These are phyloP conservation scores for Chamaetylas fuelleborni DNA, from an alignment of 2,113 vertebrate genomes.

Conservation along the genomic window DNA sequence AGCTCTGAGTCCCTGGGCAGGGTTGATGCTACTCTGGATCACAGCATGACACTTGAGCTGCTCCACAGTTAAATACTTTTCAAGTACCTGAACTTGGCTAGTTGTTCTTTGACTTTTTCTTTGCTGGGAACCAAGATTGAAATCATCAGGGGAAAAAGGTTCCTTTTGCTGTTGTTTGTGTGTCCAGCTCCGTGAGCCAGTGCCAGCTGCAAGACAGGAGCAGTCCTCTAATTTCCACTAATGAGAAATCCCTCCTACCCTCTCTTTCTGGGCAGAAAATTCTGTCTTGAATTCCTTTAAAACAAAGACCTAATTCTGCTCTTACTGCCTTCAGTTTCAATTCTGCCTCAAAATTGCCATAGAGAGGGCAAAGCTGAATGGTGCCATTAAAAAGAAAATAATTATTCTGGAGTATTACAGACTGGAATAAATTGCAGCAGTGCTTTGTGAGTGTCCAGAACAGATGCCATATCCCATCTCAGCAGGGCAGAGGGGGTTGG, in stretches of 20 bases:
- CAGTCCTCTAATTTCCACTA: neutral
- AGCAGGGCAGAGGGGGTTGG: neutral
- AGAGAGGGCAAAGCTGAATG: neutral
- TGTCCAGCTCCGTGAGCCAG: neutral
- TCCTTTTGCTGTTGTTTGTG: neutral
- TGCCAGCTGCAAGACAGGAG: neutral
- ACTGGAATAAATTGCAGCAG: neutral
- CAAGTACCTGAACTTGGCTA: neutral
- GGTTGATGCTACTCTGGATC: neutral
- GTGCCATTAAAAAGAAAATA: neutral
- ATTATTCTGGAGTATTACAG: neutral
- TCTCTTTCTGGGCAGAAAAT: neutral
- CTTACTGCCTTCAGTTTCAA: neutral
- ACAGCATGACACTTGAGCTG: neutral
- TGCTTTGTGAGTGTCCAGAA: neutral
- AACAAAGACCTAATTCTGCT: slow-evolving; percentile 35
- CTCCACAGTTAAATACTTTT: neutral
- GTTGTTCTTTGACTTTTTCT: neutral
- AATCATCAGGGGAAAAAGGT: neutral
- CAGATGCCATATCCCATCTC: neutral
- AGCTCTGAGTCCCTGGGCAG: neutral
- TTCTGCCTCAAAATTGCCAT: neutral
- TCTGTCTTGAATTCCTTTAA: slow-evolving; percentile 28
- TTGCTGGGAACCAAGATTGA: neutral
- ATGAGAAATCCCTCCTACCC: neutral